Conservation (phyloP, 2,797 vertebrate genomes). For the Falco peregrinus region DNA sequence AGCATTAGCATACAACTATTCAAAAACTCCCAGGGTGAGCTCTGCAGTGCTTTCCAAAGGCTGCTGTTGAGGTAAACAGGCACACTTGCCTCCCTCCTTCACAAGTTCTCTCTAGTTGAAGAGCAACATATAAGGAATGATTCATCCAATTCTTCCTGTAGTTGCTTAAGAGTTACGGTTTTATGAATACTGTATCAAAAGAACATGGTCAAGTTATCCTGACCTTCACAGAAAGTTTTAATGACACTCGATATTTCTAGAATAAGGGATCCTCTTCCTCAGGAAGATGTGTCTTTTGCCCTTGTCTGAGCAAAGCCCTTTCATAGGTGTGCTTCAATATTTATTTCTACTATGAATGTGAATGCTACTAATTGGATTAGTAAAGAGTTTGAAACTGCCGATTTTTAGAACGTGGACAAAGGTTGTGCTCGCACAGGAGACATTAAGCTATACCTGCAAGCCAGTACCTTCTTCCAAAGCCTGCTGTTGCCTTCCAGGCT, state of each 20-base stretch:
- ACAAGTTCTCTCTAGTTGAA: neutral
- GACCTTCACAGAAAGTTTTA: neutral
- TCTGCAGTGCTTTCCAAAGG: neutral
- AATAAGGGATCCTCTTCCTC: neutral
- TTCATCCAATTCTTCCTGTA: neutral
- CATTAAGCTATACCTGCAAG: too few species aligned
- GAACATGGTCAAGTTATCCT: neutral
- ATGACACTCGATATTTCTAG: neutral
- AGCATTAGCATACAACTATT: neutral
- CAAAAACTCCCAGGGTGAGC: neutral
- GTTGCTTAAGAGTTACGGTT: neutral
- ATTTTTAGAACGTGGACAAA: neutral
- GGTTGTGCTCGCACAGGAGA: neutral
- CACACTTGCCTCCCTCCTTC: neutral
- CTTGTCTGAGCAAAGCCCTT: neutral
- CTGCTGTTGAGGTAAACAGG: neutral
- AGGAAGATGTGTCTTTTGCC: fast-evolving
- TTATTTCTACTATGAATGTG: neutral
- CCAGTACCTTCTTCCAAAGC: neutral
- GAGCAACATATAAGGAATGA: neutral
- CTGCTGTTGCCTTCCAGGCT: neutral
- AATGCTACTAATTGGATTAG: neutral
- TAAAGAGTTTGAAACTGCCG: neutral
- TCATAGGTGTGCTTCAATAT: fast-evolving
- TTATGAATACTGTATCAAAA: neutral